phyloP scores from a whole-genome alignment of 2,797 vertebrate genomes.

The Clarias pachynema region DNA sequence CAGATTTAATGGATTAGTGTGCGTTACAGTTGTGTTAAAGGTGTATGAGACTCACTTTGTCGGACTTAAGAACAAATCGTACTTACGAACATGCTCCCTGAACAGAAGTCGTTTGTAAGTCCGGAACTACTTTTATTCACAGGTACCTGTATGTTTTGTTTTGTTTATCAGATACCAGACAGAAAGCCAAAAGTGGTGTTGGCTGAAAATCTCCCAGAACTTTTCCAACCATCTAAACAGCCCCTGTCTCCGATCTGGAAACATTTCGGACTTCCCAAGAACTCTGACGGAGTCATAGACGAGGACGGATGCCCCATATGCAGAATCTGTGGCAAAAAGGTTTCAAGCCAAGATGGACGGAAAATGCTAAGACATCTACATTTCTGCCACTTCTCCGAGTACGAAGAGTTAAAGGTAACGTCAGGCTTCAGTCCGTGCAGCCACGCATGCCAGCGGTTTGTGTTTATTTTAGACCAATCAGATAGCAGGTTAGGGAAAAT shows the following conservation, averaged over 20 bases:
- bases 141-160: neutral
- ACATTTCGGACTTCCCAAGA: conserved; percentile 38
- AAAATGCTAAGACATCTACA: conserved; percentile 43
- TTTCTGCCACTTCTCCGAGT: conserved; percentile 38
- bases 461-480: neutral
- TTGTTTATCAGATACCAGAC: conserved; percentile 33
- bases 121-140: too few relatives aligned
- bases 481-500: neutral
- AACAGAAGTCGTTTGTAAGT: too few relatives aligned
- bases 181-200: conserved; percentile 22
- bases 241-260: conserved; percentile 38
- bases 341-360: conserved; percentile 33
- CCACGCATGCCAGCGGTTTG: neutral
- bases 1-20: too few relatives aligned
- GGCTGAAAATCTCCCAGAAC: conserved; percentile 32
- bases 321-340: conserved; percentile 34
- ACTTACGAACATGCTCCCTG: too few relatives aligned
- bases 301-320: conserved; percentile 36
- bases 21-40: too few relatives aligned
- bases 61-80: too few relatives aligned
- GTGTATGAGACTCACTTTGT: too few relatives aligned
- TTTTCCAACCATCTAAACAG: conserved; percentile 20
- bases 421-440: neutral
- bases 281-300: neutral
- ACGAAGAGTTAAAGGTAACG: conserved; percentile 39